Conservation (phyloP, 2,888 invertebrate species). For the Drosophila helvetica region DNA sequence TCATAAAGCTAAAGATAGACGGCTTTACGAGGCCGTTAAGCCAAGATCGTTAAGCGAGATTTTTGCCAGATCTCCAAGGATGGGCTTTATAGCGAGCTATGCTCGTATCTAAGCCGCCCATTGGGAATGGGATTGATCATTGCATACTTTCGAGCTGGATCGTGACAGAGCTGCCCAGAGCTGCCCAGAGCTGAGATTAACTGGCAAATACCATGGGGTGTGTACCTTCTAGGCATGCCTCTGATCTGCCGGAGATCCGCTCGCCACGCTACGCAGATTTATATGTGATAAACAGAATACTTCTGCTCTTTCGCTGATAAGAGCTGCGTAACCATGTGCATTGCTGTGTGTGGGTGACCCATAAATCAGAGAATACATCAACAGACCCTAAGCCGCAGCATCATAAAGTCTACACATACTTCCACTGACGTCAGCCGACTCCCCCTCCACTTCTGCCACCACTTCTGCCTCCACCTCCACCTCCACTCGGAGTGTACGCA, state of each 20-base stretch:
- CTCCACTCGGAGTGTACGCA: constrained; percentile 10
- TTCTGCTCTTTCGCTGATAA: constrained; percentile 40
- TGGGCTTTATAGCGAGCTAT: background rate
- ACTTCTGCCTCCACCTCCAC: too few relatives aligned
- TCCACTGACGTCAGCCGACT: constrained; percentile 64
- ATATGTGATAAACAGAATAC: constrained; percentile 35
- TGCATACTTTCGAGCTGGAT: constrained; percentile 4
- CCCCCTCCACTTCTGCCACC: background rate
- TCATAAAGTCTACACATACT: constrained; percentile 52
- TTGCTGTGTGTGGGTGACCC: constrained; percentile 33
- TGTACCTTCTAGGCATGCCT: background rate
- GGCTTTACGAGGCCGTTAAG: constrained; percentile 24
- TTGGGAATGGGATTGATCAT: background rate
- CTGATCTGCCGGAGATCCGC: background rate
- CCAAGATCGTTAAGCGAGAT: background rate
- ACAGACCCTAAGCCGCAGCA: constrained; percentile 40
- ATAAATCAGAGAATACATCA: constrained; percentile 59
- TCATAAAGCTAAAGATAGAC: constrained; percentile 51
- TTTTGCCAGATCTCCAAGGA: background rate
- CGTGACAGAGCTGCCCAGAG: background rate
- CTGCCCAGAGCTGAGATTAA: background rate
- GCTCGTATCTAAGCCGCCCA: background rate
- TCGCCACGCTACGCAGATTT: constrained; percentile 19
- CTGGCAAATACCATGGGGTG: background rate
- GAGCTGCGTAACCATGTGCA: too few relatives aligned